Evolutionary conservation across 2,888 invertebrate species (phyloP), one percentile per base, ranked within the genome.

Genomic region (Synergus itoensis): DNA sequence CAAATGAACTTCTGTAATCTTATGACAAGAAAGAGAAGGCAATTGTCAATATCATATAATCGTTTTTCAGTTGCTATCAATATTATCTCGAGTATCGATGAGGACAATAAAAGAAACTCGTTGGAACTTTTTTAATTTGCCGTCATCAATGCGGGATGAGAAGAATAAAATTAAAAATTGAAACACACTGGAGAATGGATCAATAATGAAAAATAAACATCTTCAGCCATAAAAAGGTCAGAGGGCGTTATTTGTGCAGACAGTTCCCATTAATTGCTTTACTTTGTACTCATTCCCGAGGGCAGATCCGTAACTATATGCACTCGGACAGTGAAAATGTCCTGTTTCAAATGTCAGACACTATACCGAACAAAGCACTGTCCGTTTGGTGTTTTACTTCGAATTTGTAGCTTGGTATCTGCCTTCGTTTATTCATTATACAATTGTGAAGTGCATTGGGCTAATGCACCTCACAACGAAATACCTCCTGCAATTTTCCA

Each of bases 401-500:
- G 36, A 73, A 73, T 73, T 73, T 53, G 36, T 48, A 73, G 36
- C 53, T 53, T 73, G 69, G 69, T 45, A 67, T 48, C 43, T 48
- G 48, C 69, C 45, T 45, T 69, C 48, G 53, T 73, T 73, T 73
- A 73, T 73, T 73, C 53, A 73, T 73, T 53, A 28, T 16, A 53
- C 73, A 73, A n/a, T 48, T 36, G 36, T 65, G n/a, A 73, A 73
- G 73, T 53, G 73, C 73, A 53, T 53, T 53, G 73, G 48, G 48
- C 53, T 73, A 73, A 73, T 73, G 36, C 73, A 73, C 28, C 73
- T 53, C 28, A 36, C 36, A 53, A 53, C 53, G 28, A 69, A 73
- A 73, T 73, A 53, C 73, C 73, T 40, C 53, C 28, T 73, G 45
- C 73, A 73, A 53, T 73, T 73, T 73, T n/a, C 73, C 73, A 73